Evolutionary conservation across 2,797 vertebrate genomes (phyloP), one percentile per base, ranked within the genome.

Genomic region (Poecile montanus): DNA sequence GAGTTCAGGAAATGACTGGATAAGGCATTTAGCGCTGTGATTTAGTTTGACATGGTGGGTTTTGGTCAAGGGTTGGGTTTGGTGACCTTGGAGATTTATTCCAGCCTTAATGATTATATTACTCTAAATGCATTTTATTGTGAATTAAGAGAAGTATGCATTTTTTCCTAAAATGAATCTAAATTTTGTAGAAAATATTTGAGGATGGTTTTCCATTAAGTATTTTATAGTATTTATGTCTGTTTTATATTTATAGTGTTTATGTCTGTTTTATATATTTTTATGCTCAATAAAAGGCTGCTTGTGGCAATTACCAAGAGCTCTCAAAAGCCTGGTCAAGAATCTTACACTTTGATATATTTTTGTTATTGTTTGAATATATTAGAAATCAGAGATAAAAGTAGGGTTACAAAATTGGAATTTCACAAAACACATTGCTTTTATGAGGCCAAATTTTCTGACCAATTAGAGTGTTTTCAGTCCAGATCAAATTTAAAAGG

Each of bases 21-120:
- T 62, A 38, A 2, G 8, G 16, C 8, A 13, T 50, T 19, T 70
- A 54, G 12, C 0, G 0, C 29, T 56, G 27, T 61, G 42, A 17
- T 56, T 57, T 82, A 38, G 3, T 23, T 29, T 54, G 8, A 22
- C 23, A 19, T 38, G n/a, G 10, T 63, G 34, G 19, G 23, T 47
- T 62, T 56, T 63, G 34, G 29, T 48, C 34, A 56, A n/a, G 40
- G 7, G 13, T 56, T 63, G 19, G 16, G 10, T n/a, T 62, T 22
- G 10, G 6, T 47, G 7, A 9, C 23, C 29, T 56, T 63, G 19
- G 23, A 54, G n/a, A 23, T 38, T 12, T 72, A 40, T 47, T 47
- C 13, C n/a, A 40, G 16, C 6, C 13, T 63, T 40, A 61, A 13
- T 47, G 29, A 47, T 54, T 27, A 19, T 29, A 40, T 47, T 19